Evolutionary conservation across 2,797 vertebrate species (phyloP), one percentile per base, ranked within the genome.

Genomic region (Sebastes dallii): DNA sequence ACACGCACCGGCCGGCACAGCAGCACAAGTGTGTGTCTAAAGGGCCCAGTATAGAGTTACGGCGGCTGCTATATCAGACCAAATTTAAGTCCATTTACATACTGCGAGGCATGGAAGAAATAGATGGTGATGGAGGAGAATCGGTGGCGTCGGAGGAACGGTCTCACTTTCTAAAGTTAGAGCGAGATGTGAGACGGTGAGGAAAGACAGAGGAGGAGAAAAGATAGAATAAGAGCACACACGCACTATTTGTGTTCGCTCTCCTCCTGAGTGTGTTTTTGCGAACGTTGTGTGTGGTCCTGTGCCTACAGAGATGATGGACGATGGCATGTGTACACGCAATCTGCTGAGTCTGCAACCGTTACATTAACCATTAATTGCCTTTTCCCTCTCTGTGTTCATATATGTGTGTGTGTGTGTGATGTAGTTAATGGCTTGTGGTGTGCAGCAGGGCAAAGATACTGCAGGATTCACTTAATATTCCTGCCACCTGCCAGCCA

Each of bases 381-480:
- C 81, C 75, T 84, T 83, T 78, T 78, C 59, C 72, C 66, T 78
- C 58, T 30, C 42, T 59, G 58, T 77, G 67, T 78, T 69, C 55
- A 68, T 82, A 56, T 71, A 66, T 72, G 66, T 54, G 81, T 69
- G 72, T 69, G 72, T 72, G 72, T 72, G 83, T 69, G 72, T 58
- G 27, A 60, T 71, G 75, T 86, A 80, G 77, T 91, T 90, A 88
- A 89, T 86, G 89, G 82, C 54, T 79, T 86, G 89, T 90, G 84
- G 79, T 85, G 89, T 91, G 83, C 83, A 86, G 89, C 82, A 77
- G 76, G 73, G 77, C 69, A 75, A 83, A 90, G 72, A 72, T 83
- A 76, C 90, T 82, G 91, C 90, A 91, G 88, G 76, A 91, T 85
- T 88, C 86, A 88, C 88, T 93, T 89, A 88, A 93, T 93, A 94